Evolutionary conservation across 2,113 vertebrate genomes (phyloP).

Genomic region (Dipodomys stephensi): DNA sequence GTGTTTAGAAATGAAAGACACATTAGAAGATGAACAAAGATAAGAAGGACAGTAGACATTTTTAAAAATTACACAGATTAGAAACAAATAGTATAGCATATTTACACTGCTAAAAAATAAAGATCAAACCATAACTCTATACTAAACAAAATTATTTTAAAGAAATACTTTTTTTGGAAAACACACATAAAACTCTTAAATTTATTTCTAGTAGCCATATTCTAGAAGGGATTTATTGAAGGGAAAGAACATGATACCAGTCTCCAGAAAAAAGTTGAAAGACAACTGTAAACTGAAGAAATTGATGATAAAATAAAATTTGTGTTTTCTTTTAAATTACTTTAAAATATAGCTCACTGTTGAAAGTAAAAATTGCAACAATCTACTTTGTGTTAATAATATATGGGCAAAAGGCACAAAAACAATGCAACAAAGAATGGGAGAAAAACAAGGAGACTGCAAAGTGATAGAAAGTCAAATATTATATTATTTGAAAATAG

Average conservation of each 20-base stretch:
- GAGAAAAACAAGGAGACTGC: background rate
- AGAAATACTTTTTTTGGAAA: background rate
- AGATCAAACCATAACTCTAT: background rate
- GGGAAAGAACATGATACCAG: background rate
- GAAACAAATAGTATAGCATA: background rate
- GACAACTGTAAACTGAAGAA: constrained; percentile 3
- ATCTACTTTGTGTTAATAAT: background rate
- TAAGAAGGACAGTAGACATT: background rate
- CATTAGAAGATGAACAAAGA: background rate
- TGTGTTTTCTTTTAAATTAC: constrained; percentile 30
- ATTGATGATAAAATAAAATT: background rate
- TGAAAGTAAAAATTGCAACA: background rate
- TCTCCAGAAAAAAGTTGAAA: background rate
- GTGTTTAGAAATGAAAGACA: background rate
- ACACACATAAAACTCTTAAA: background rate
- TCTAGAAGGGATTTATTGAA: background rate
- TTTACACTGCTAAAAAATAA: background rate
- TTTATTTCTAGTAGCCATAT: background rate
- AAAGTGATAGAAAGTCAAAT: background rate
- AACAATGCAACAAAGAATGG: background rate
- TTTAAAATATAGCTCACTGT: constrained; percentile 43
- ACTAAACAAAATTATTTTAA: background rate
- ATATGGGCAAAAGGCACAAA: background rate
- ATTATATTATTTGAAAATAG: background rate
- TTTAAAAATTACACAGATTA: constrained; percentile 1